These are phyloP conservation scores for Dendrocincla fuliginosa DNA, from an alignment of 2,797 vertebrate species.

Conservation along the genomic window DNA sequence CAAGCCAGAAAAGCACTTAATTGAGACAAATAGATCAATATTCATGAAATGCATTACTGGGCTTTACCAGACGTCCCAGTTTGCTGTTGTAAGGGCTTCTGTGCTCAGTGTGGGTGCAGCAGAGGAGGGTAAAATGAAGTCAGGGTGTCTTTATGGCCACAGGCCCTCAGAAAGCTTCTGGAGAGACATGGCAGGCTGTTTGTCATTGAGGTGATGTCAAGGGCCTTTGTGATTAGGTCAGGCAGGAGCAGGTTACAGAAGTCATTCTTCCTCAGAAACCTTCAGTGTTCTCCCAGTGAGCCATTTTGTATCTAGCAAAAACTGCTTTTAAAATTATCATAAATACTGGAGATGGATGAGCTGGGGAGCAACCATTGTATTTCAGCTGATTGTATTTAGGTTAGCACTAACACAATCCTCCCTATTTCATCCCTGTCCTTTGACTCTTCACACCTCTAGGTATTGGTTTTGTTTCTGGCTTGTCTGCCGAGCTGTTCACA, in stretches of 20 bases:
- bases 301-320: not conserved
- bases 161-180: not conserved
- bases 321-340: not conserved
- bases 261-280: not conserved
- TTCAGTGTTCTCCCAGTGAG: not conserved
- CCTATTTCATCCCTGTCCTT: not conserved
- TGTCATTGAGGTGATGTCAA: not conserved
- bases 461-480: not conserved
- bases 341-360: not conserved
- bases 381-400: not conserved
- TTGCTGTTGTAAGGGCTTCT: not conserved
- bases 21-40: not conserved
- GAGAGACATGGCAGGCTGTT: not conserved
- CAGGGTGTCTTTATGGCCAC: not conserved
- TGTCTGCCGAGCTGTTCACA: not conserved
- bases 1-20: not conserved
- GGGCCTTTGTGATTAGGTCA: not conserved
- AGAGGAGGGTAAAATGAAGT: not conserved
- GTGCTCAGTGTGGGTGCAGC: not conserved
- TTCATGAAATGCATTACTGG: rapidly evolving
- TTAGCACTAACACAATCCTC: not conserved
- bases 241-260: not conserved
- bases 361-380: not conserved
- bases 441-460: not conserved
- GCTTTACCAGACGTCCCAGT: not conserved